Conservation (phyloP, 2,888 invertebrate species). For the Drosophila anomalata region DNA sequence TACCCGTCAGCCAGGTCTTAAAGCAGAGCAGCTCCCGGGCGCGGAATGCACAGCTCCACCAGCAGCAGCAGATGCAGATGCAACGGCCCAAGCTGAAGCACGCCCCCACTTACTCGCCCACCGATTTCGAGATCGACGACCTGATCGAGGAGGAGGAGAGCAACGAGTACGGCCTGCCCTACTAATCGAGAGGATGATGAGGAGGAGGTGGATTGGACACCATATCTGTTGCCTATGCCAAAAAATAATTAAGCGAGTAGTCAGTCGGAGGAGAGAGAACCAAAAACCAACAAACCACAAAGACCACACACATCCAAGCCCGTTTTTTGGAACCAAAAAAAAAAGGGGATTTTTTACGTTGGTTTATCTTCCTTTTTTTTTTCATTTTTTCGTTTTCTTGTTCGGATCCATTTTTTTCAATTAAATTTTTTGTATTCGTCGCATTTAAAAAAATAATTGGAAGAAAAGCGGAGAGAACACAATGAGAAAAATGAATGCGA, state of each 20-base stretch:
- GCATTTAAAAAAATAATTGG: conserved; percentile 28
- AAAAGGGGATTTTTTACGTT: conserved; percentile 6
- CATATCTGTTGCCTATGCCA: conserved; percentile 62
- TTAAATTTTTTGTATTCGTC: conserved; percentile 11
- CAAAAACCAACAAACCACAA: conserved; percentile 7
- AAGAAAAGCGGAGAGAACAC: too few relatives aligned
- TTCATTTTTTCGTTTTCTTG: not conserved
- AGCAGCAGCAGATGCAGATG: conserved; percentile 25
- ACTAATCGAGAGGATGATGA: conserved; percentile 10
- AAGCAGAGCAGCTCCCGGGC: conserved; percentile 41
- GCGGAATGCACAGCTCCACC: conserved; percentile 23
- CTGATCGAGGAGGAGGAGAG: conserved; percentile 75
- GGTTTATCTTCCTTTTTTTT: conserved; percentile 27
- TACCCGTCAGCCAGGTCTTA: conserved; percentile 36
- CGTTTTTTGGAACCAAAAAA: not conserved
- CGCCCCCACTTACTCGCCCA: conserved; percentile 40
- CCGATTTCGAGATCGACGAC: conserved; percentile 76
- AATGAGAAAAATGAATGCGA: not conserved
- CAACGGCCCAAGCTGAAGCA: conserved; percentile 11
- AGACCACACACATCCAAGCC: conserved; percentile 5
- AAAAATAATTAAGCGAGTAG: conserved; percentile 39
- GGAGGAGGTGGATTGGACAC: conserved; percentile 2
- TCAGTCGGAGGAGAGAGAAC: not conserved
- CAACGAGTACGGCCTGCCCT: conserved; percentile 39
- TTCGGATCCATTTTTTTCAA: conserved; percentile 3